Conservation (phyloP, 2,797 vertebrate species). For the Hydrophis major region DNA sequence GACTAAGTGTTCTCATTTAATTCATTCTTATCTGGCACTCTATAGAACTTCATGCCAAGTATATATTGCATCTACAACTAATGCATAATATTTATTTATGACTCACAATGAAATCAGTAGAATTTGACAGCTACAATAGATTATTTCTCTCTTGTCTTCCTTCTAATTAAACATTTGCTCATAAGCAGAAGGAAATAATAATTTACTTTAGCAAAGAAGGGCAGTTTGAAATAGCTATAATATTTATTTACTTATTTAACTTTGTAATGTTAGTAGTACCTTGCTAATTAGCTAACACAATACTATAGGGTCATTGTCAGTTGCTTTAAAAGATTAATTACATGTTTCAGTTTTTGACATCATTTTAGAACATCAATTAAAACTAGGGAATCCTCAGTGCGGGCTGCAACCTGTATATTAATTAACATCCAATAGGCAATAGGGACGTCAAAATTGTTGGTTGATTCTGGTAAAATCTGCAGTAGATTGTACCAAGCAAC, state of each 20-base stretch:
- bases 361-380: neutral
- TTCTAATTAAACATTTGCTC: neutral
- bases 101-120: neutral
- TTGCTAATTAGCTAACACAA: neutral
- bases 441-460: neutral
- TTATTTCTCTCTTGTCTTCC: neutral
- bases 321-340: neutral
- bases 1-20: neutral
- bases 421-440: neutral
- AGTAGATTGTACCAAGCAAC: neutral
- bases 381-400: neutral
- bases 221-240: neutral
- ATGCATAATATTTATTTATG: neutral
- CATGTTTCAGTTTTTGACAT: neutral
- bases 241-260: neutral
- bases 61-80: neutral
- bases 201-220: neutral
- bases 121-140: neutral
- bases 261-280: neutral
- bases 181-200: neutral
- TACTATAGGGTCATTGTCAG: neutral
- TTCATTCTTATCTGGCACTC: neutral
- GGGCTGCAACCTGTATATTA: neutral
- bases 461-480: neutral
- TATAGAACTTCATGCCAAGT: neutral